Base-by-base conservation (phyloP, 1,140 invertebrate genomes). In the Drosophila funebris region DNA sequence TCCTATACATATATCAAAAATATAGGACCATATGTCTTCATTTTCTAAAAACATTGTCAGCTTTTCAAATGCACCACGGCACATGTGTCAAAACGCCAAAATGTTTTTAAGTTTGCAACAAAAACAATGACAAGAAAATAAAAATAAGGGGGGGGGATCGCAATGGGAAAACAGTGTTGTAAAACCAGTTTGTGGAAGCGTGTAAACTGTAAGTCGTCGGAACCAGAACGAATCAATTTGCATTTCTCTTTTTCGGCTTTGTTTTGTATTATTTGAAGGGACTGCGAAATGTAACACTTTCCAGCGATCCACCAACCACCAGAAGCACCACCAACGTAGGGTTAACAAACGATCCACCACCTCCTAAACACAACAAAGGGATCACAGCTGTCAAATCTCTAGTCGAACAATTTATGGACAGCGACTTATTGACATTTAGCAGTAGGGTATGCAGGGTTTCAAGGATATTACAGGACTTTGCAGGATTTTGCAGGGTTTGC, bases 211-310 rank as follows among this genome's bases (percentile, higher is more conserved):
- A 73, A 61, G 64, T 48, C 41, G 37, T 67, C 67, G 62, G 31
- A 27, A 70, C 68, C 73, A 67, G 63, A 79, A 85, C 80, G 60
- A 84, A 84, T 76, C 46, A 27, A 81, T 74, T 82, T 82, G 79
- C 73, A 82, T 82, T 77, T 66, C 39, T 48, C 20, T 82, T 77
- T 66, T 41, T 48, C 13, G 16, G 13, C 7, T 7, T n/a, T 27
- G 24, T 27, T 2, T 27, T n/a, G n/a, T n/a, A n/a, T 27, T 33
- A 33, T 33, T 36, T 36, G 0, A 11, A 11, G 31, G 31, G 31
- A 33, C 11, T 58, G 39, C 56, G 29, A 75, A 67, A 60, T 60
- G 57, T 56, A 73, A 62, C 73, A 76, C 61, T 74, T 54, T 48
- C 43, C 39, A 43, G 39, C 39, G 18, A 48, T 56, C 22, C 56